Conservation (phyloP, 2,888 invertebrate genomes). For the Ochlodes sylvanus region DNA sequence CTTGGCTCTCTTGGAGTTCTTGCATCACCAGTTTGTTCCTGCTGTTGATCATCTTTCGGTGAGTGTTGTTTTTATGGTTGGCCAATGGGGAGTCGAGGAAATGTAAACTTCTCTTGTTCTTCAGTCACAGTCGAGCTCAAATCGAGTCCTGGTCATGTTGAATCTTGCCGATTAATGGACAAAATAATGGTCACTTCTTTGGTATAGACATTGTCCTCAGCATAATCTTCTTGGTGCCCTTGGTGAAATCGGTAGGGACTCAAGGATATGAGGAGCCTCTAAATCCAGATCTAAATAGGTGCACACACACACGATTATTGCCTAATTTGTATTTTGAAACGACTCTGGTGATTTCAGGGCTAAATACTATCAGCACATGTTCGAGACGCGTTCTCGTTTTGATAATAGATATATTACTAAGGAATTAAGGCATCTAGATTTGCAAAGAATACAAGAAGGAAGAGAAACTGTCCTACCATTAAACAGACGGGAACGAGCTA, state of each 20-base stretch:
- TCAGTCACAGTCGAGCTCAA: not conserved
- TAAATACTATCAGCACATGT: constrained; percentile 89
- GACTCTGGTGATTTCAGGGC: constrained; percentile 77
- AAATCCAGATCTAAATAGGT: too few relatives aligned
- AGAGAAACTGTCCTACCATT: constrained; percentile 88
- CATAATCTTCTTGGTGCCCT: too few relatives aligned
- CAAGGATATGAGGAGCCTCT: too few relatives aligned
- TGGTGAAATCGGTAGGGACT: too few relatives aligned
- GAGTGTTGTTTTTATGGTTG: not conserved
- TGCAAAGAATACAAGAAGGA: constrained; percentile 83
- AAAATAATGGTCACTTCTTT: too few relatives aligned
- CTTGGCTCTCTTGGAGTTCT: constrained; percentile 87
- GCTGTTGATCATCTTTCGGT: constrained; percentile 87
- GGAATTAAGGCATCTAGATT: constrained; percentile 87
- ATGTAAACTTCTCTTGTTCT: not conserved
- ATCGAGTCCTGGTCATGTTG: too few relatives aligned
- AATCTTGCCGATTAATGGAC: too few relatives aligned
- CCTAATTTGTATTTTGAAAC: not conserved
- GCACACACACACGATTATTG: not conserved
- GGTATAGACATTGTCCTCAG: too few relatives aligned
- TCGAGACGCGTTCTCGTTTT: constrained; percentile 87
- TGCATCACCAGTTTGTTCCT: constrained; percentile 87
- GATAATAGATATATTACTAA: constrained; percentile 90
- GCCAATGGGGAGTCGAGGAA: too few relatives aligned
- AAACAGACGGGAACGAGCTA: constrained; percentile 85